Evolutionary conservation across 1,140 invertebrate genomes (phyloP).

Genomic region (Spodoptera litura): DNA sequence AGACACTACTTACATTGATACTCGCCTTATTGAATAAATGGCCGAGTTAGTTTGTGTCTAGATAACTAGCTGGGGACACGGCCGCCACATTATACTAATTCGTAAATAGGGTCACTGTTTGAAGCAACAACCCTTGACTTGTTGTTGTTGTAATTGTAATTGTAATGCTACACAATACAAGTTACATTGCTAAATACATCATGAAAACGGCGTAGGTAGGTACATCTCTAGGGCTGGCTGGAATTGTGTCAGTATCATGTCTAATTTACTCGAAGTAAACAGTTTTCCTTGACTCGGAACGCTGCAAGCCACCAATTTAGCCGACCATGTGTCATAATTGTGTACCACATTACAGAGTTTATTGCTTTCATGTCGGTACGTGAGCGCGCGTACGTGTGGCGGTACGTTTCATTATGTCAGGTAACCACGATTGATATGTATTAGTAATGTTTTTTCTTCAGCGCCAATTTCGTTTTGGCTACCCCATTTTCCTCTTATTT

Average conservation of each 20-base stretch:
- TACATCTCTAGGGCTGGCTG: neutral
- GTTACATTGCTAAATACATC: too few relatives aligned
- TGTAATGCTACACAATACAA: too few relatives aligned
- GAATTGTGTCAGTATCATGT: slow-evolving; percentile 18
- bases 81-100: too few relatives aligned
- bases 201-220: neutral
- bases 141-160: too few relatives aligned
- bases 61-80: slow-evolving; percentile 1
- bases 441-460: slow-evolving; percentile 37
- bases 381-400: slow-evolving; percentile 12
- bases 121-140: too few relatives aligned
- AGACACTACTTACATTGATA: slow-evolving; percentile 44
- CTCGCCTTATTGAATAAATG: slow-evolving; percentile 31
- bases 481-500: neutral
- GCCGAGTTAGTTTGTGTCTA: slow-evolving; percentile 8
- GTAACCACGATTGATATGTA: slow-evolving; percentile 35
- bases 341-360: slow-evolving; percentile 34
- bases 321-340: slow-evolving; percentile 40
- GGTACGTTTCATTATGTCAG: slow-evolving; percentile 29
- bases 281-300: slow-evolving; percentile 6
- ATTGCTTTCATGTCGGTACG: slow-evolving; percentile 20
- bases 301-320: slow-evolving; percentile 23
- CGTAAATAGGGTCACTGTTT: too few relatives aligned
- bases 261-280: slow-evolving; percentile 42
- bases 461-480: slow-evolving; percentile 12